Evolutionary conservation across 2,797 vertebrate species (phyloP), one percentile per base, ranked within the genome.

Genomic region (Delichon dasypus): DNA sequence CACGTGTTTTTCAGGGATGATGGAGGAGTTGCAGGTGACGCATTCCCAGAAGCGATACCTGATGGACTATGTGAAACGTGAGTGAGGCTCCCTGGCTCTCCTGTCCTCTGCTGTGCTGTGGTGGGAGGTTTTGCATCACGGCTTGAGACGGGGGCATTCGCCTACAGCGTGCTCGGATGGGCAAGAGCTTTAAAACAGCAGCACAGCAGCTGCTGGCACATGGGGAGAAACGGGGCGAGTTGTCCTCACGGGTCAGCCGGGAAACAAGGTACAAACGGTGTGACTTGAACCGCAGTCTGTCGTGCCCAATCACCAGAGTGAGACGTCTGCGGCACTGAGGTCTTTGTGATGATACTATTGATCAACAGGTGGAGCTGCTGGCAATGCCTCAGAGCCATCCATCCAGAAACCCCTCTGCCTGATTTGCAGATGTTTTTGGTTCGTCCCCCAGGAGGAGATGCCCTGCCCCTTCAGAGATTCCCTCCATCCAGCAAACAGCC

Each of bases 1-100:
- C 16, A 4, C 4, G 27, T 97, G 10, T 94, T 72, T 97, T 97
- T 51, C 96, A 99, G 99, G 95, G 30, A 99, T 99, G 98, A 99
- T 99, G 98, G 97, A 98, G 93, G 98, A 99, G 92, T 98, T 98
- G 20, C 98, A 90, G 47, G 96, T 99, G 85, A 98, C 97, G 4
- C 96, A 78, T 71, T 98, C 98, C 85, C 98, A 99, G 90, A 98
- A 97, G 95, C 98, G 98, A 67, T 96, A 98, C 94, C 97, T 99
- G 93, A 97, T 96, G 90, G 95, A 97, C 67, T 96, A 85, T 32
- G 55, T 99, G 62, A 97, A 98, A 84, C 97, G 99, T 99, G 97
- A 98, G 99, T 98, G 78, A 16, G 2, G 29, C 34, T n/a, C 32
- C 14, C 53, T 29, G 2, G 9, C 36, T 40, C 25, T 64, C 34